Evolutionary conservation across 2,888 invertebrate genomes (phyloP), one percentile per base, ranked within the genome.

Genomic region (Macrophya annulata): DNA sequence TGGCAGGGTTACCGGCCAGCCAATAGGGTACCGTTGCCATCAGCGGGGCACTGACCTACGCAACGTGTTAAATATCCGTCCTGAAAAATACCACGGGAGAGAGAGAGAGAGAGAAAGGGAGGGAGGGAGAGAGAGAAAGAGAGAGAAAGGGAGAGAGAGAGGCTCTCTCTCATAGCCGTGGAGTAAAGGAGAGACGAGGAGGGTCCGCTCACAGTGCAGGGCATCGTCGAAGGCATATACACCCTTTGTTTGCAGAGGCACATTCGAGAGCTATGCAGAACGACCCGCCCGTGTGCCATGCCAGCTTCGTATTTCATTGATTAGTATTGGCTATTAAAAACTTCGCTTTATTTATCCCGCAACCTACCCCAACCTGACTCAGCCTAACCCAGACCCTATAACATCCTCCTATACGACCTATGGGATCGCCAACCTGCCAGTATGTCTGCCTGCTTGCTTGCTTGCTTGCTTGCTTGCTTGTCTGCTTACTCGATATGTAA

Each of bases 21-120:
- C 92, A 92, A 92, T 92, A 90, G 90, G 90, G 89, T 91, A 90
- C 90, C 90, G 91, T 90, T 90, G 88, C 87, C 89, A 87, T 86
- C 86, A 88, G 72, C 90, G 90, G 93, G 93, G 93, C 91, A 92
- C 91, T 91, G 93, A 93, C 93, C 93, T 92, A 90, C 90, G 91
- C 92, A 91, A 91, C 92, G 93, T 93, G 93, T 92, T 93, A 93
- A 93, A 93, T 93, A 93, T 93, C 92, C 91, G 92, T 92, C 92
- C 92, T 92, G 93, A 93, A 93, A 93, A 93, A 92, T 93, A 92
- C 91, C 90, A 89, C 89, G 88, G 17, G 65, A 31, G 62, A 84
- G 68, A 85, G 86, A 74, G 84, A 84, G 82, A 45, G 40, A 82
- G 87, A 86, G 84, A 86, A 76, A 85, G 85, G 79, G 79, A 86